Percentiles rank a stretch among this genome's conserved stretches.
phyloP scores from a whole-genome alignment of 1,140 invertebrate genomes.

The Cecropterus lyciades region DNA sequence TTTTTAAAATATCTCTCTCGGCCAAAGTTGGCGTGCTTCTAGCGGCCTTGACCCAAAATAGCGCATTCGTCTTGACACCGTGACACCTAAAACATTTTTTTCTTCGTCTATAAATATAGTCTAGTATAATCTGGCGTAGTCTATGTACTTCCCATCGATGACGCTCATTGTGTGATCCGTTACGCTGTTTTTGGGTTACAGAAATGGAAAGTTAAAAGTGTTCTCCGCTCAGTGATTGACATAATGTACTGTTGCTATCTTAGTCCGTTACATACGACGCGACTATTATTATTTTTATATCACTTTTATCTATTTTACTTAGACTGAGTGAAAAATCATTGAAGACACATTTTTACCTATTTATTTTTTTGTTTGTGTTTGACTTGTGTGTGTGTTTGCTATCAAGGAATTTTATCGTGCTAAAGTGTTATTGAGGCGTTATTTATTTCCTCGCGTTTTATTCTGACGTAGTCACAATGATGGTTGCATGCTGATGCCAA shows the following conservation, averaged over 20 bases:
- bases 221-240: slow-evolving; percentile 8
- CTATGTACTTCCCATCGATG: neutral
- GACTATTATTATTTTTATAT: neutral
- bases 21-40: slow-evolving; percentile 49
- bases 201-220: slow-evolving; percentile 4
- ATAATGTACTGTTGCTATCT: neutral
- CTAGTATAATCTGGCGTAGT: no score
- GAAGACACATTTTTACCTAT: no score
- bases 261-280: neutral
- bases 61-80: slow-evolving; percentile 70
- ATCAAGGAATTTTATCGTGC: no score
- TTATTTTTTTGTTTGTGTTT: no score
- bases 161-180: slow-evolving; percentile 8
- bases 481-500: no score
- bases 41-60: slow-evolving; percentile 75
- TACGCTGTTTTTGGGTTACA: slow-evolving; percentile 7
- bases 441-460: no score
- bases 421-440: no score
- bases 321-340: no score
- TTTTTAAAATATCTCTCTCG: slow-evolving; percentile 41
- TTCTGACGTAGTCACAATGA: no score
- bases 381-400: no score
- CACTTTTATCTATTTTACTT: neutral
- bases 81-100: slow-evolving; percentile 48
- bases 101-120: slow-evolving; percentile 25